Evolutionary conservation across 23 tunicate species (phyloP), one percentile per base, ranked within the genome.

Genomic region (Phallusia fumigata): DNA sequence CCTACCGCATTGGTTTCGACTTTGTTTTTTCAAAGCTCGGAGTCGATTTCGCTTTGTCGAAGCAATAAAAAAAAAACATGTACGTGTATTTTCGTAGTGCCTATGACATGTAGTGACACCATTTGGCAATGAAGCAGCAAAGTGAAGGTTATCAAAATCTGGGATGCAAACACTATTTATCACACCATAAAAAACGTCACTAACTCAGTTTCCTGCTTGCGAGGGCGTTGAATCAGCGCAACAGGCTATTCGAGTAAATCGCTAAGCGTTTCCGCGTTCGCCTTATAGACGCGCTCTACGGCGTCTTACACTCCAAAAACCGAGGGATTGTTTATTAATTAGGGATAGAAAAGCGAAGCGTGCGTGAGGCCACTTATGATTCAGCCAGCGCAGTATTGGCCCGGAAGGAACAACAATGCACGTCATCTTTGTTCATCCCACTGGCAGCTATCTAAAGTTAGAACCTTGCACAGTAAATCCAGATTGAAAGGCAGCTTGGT

Each of bases 391-490:
- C 69, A 13, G 69, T 58, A 24, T 22, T 24, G 28, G 69, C 13
- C 69, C 69, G 69, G 69, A 58, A 58, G 69, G 69, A 58, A 58
- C 69, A 58, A 58, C 69, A 24, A 58, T 13, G 69, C 69, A 58
- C 69, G 69, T 58, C 69, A 58, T 58, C 69, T 21, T 58, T 58
- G 69, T 58, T 58, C 69, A 58, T 58, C 69, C 69, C 69, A 58
- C 69, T 58, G 28, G 2, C 69, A 58, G 69, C 28, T 21, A 58
- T 58, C 69, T 58, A 58, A 58, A 58, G 69, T 58, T 58, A 58
- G 69, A 58, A 24, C 69, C 28, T 58, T 58, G 10, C 47, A 40
- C 69, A 58, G 69, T 22, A 22, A 22, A 16, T 24, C 69, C 69
- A 58, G 69, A 58, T 58, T 21, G 28, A 1, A 6, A 24, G 28